Percentiles rank a stretch among this genome's conserved stretches.
These are phyloP conservation scores for Cryptocephalus primarius DNA, from an alignment of 2,888 invertebrate genomes.

Conservation along the genomic window DNA sequence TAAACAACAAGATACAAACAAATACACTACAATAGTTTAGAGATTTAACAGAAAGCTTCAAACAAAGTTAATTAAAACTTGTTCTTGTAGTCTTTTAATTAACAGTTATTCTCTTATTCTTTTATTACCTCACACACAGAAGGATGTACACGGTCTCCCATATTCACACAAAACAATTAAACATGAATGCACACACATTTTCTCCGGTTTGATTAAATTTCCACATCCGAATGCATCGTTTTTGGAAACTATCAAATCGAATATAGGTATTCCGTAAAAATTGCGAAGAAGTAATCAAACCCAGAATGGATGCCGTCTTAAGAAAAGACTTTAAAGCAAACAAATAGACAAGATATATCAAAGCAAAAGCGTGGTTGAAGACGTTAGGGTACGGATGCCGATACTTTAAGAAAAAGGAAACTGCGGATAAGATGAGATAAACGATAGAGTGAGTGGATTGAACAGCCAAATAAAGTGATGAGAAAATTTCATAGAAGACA, in stretches of 20 bases:
- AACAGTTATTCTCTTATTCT: background rate
- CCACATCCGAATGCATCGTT: too few relatives aligned
- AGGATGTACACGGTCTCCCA: too few relatives aligned
- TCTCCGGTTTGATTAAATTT: too few relatives aligned
- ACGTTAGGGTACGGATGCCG: conserved; percentile 30
- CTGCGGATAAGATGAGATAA: conserved; percentile 32
- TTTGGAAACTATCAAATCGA: conserved; percentile 3
- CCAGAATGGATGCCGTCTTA: conserved; percentile 24
- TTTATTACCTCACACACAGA: background rate
- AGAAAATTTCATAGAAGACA: conserved; percentile 33
- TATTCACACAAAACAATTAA: too few relatives aligned
- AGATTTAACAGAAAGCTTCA: too few relatives aligned
- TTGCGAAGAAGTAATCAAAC: conserved; percentile 22
- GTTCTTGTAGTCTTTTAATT: background rate
- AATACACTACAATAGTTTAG: too few relatives aligned
- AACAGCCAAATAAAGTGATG: conserved; percentile 34
- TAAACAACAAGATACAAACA: too few relatives aligned
- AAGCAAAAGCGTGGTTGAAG: conserved; percentile 29
- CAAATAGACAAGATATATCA: conserved; percentile 34
- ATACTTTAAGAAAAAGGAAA: conserved; percentile 30
- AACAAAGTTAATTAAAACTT: too few relatives aligned
- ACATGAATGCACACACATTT: too few relatives aligned
- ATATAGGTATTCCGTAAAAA: conserved; percentile 8
- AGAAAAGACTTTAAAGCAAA: conserved; percentile 25
- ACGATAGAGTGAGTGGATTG: conserved; percentile 34